Evolutionary conservation across 92 coral and sea anemone genomes (phyloP).

Genomic region (Actinostola sp.): DNA sequence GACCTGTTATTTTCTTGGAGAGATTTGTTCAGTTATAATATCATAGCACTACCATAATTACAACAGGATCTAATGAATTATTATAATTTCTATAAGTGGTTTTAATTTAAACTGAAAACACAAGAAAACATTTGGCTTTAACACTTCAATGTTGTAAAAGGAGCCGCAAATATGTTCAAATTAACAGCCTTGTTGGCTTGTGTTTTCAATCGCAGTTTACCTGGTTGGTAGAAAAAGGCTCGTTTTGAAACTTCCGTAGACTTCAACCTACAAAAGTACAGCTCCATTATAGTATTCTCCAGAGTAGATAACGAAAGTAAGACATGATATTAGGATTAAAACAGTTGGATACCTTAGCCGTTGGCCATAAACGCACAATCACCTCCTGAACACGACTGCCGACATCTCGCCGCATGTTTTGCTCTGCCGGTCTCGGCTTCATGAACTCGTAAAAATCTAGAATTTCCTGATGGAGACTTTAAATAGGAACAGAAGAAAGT

Average conservation of each 20-base stretch:
- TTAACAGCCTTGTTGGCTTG: too few species aligned
- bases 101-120: background rate
- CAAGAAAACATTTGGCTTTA: slow-evolving; percentile 1
- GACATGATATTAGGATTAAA: background rate
- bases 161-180: background rate
- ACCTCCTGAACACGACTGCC: slow-evolving; percentile 87
- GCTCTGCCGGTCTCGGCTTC: slow-evolving; percentile 93
- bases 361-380: slow-evolving; percentile 88
- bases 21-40: background rate
- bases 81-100: background rate
- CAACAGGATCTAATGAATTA: background rate
- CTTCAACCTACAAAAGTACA: slow-evolving; percentile 73
- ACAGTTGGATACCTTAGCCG: slow-evolving; percentile 72
- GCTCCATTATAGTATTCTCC: slow-evolving; percentile 1
- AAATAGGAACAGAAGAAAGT: slow-evolving; percentile 44
- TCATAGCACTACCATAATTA: background rate
- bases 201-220: slow-evolving; percentile 30
- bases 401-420: slow-evolving; percentile 84
- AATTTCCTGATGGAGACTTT: slow-evolving; percentile 88
- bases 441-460: slow-evolving; percentile 86
- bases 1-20: slow-evolving; percentile 15
- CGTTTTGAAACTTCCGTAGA: slow-evolving; percentile 95
- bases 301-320: slow-evolving; percentile 3
- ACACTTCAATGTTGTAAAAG: background rate
- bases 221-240: slow-evolving; percentile 95